Evolutionary conservation across 2,113 vertebrate genomes (phyloP), one percentile per base, ranked within the genome.

Genomic region (Pterocles gutturalis): DNA sequence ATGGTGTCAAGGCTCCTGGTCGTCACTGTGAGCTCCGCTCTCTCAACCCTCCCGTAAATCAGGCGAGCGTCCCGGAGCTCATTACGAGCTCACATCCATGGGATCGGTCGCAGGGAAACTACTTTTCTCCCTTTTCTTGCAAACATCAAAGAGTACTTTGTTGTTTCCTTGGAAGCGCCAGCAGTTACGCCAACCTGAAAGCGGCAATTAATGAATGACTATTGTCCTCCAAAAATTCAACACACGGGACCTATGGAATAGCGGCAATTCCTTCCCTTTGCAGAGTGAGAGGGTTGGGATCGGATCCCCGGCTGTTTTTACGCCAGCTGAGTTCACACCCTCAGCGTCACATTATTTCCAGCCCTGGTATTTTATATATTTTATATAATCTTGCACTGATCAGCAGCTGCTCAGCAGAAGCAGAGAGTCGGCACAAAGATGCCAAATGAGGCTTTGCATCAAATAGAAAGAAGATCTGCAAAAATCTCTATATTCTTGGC

Each of bases 271-370:
- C 89, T 64, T 24, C 29, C 2, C 29, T 33, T 28, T 3, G 41
- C 51, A 15, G 49, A 61, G 60, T 8, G 7, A 65, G 34, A 1
- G 4, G 25, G 54, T 15, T 16, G 58, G 49, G 70, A 51, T 26
- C 0, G 1, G 36, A n/a, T 20, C 64, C 54, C 2, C 0, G 5
- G 16, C 36, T 4, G 5, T 6, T 72, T 51, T 26, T 8, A 33
- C 18, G 2, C 33, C 1, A 25, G 13, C 58, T 64, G 54, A 69
- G 69, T 53, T 78, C 61, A 26, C 11, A 7, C 3, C 41, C 7
- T 2, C 61, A 41, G 61, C 3, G 1, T 15, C 60, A 28, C 3
- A 1, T 5, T 14, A 12, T 13, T 48, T 46, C 66, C 83, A 83
- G 83, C 25, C 25, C 43, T 5, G 6, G 3, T 36, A 49, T 48